Base-by-base conservation (phyloP, 2,113 vertebrate species). In the Scolopax mira region DNA sequence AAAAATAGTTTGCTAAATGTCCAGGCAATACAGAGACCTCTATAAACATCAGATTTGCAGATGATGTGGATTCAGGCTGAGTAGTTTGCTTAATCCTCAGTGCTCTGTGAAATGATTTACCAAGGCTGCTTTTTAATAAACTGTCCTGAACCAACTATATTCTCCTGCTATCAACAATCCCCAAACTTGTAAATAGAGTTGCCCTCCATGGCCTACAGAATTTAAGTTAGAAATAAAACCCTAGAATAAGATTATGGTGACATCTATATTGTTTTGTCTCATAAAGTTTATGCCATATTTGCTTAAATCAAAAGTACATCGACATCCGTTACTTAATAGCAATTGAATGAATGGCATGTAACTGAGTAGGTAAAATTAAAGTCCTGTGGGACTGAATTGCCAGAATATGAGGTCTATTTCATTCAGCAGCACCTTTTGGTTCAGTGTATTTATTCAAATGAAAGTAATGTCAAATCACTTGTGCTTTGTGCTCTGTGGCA, bases 1-100 rank as follows among this genome's bases (percentile, higher is more conserved):
- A 97, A 95, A 97, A 96, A 94, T 94, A 96, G 90, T 75, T 93
- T 91, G 41, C 44, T 46, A 31, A 79, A 90, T 66, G 83, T 90
- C 60, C 91, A 57, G 72, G 70, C 52, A 62, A 64, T 78, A 58
- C 49, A 82, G 79, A 79, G 71, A 74, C 64, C 58, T 80, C 81
- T 69, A 37, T 85, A 91, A 94, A 65, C 16, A 78, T 28, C 52
- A 73, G 78, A 82, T 88, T 70, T 94, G 51, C 78, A 89, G 89
- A 41, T 2, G 6, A 33, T 81, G 48, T 80, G 74, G 62, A 85
- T 88, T 95, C 74, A 54, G 37, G 54, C 55, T 67, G 60, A 85
- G 14, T 54, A 69, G 54, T 87, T 93, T 74, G 28, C 73, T 85
- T 90, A 94, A 93, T 96, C 69, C 66, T 77, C 51, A 46, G 0